These are phyloP conservation scores for Anaspis maculata DNA, from an alignment of 2,888 invertebrate species.

Conservation along the genomic window DNA sequence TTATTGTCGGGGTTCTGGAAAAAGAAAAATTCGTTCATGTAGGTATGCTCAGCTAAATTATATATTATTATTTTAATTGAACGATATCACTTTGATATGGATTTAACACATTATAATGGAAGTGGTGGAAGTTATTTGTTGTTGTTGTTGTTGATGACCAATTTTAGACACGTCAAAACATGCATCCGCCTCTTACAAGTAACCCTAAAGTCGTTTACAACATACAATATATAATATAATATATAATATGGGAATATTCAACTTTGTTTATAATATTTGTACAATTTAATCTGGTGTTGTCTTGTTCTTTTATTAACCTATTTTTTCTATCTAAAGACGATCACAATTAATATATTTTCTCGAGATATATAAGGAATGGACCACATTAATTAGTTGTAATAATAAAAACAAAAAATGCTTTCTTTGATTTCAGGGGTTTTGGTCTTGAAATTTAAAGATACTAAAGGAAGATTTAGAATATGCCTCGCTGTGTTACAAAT, in stretches of 20 bases:
- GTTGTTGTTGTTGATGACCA: no score
- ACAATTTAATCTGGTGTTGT: constrained; percentile 42
- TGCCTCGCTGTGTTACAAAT: constrained; percentile 34
- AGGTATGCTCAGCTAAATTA: constrained; percentile 26
- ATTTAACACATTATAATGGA: constrained; percentile 28
- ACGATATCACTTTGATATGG: constrained; percentile 41
- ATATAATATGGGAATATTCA: constrained; percentile 29
- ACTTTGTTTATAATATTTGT: constrained; percentile 33
- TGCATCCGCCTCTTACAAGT: no score
- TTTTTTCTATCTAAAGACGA: constrained; percentile 32
- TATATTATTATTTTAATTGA: no score
- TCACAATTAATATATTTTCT: constrained; percentile 34
- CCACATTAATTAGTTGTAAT: constrained; percentile 20
- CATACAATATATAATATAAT: constrained; percentile 40
- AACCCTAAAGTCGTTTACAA: no score
- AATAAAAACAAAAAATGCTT: constrained; percentile 10
- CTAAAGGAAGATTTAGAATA: constrained; percentile 42
- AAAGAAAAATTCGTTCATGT: constrained; percentile 13
- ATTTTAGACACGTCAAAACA: no score
- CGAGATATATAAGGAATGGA: constrained; percentile 23
- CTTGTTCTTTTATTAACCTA: constrained; percentile 20
- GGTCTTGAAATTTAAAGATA: constrained; percentile 25
- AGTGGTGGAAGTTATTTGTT: constrained; percentile 9
- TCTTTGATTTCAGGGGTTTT: constrained; percentile 10
- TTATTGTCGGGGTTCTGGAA: no score